Evolutionary conservation across 2,797 vertebrate genomes (phyloP), one percentile per base, ranked within the genome.

Genomic region (Anguilla megastoma): DNA sequence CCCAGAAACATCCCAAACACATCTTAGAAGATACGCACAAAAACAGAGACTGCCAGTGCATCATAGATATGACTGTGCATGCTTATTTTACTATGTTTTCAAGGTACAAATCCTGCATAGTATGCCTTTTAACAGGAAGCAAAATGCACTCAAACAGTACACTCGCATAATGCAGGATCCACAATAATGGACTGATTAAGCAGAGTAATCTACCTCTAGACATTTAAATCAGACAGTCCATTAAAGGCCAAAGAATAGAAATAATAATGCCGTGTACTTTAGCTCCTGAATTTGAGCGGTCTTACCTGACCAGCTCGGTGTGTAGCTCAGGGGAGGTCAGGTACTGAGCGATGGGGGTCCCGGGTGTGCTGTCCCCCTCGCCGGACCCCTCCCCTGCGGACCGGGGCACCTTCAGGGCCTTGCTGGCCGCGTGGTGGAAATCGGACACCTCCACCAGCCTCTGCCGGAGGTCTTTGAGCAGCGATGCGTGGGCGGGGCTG

Each of bases 351-450:
- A 87, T 88, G 56, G 90, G 85, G 74, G 92, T 92, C 0, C 91
- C 91, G 1, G 93, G 92, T 45, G 91, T 94, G 24, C 92, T 90
- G 0, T 95, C 93, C 2, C 91, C 92, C 79, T 96, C 95, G 0
- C 90, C 93, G 90, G 91, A 90, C 48, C 60, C 14, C 79, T 95
- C 95, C n/a, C 94, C 94, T 85, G 92, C 90, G 60, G 94, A 93
- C 24, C 93, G 93, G 6, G 94, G 96, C 27, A 96, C 95, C 74
- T 96, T 96, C 54, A 99, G 93, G 7, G 97, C 98, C 93, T 98
- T 98, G 91, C 98, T 97, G 80, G 98, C 98, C 74, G 96, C 94
- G 0, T 99, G 98, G 93, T 99, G 98, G 93, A 99, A 99, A 91
- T 99, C 98, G 0, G 97, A 98, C 87, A 98, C 96, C 89, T 98